Evolutionary conservation across 2,888 invertebrate species (phyloP), one percentile per base, ranked within the genome.

Genomic region (Noctuana brunneofusca): DNA sequence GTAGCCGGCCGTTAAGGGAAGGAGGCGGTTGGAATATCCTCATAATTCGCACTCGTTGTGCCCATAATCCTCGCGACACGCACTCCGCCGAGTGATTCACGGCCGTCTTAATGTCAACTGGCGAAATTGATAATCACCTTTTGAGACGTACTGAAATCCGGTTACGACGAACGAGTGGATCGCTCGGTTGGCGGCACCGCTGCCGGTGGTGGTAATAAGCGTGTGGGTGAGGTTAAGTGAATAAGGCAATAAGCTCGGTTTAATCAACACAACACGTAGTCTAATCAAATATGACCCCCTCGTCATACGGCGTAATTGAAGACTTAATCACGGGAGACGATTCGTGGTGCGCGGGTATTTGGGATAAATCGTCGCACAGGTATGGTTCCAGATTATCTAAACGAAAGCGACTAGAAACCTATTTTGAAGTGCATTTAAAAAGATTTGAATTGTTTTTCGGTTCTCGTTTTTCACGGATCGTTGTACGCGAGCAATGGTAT

Each of bases 221-320:
- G 75, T 74, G 73, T 72, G 52, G 57, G 63, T 50, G 81, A 75
- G 75, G 74, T 78, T 80, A 83, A 87, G 81, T 83, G 84, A 86
- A 85, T 88, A 87, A 84, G 83, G 86, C 87, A 89, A 89, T 89
- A 88, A 87, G 86, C 85, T 89, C 79, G 80, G 84, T 89, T 89
- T 89, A 89, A 90, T 89, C 86, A 88, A 89, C 87, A 87, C 84
- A 87, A 88, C 87, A 84, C 83, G 84, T 86, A 84, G 82, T 83
- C 85, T 91, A 89, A 89, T 89, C 89, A 89, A 90, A 91, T 89
- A 90, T 89, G 86, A 88, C 84, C 85, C 89, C 82, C 84, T 85
- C 84, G 86, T 86, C 86, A 87, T 87, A 88, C 81, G 4, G 83
- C 77, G 87, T 89, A 89, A 89, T 88, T 87, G 88, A 89, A 89